Evolutionary conservation across 2,888 invertebrate genomes (phyloP), one percentile per base, ranked within the genome.

Genomic region (Toxonevra muliebris): DNA sequence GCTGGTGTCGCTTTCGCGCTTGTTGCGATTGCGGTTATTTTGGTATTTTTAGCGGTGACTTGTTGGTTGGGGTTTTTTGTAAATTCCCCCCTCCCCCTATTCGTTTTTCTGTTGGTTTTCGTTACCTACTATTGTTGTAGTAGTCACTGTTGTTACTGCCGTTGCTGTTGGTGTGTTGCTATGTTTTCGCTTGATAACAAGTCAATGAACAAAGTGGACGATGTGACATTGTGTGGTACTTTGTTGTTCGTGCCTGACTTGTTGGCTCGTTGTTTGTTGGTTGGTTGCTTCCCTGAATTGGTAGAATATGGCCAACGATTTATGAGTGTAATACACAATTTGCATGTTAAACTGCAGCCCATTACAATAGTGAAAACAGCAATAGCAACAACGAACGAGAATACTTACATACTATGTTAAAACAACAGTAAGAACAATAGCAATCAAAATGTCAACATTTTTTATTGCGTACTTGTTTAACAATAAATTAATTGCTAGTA

Each of bases 261-360:
- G 30, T 30, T 30, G 7, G 30, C 30, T 30, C 7, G 30, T 30
- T 30, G 30, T 30, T 30, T 30, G 30, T 30, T 30, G 3, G 30
- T 30, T 30, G 30, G 30, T 30, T 7, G 30, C 3, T 30, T 30
- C 30, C 3, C 30, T 30, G 30, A 7, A 2, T 30, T 30, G 30
- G 30, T 30, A 30, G 48, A 61, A 52, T 57, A 20, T 55, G 63
- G 13, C 30, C 17, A 30, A 64, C 65, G 64, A 69, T 71, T 69
- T 71, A 71, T 69, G 71, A 68, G 61, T 69, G 58, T 66, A 60
- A 61, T 57, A 62, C 61, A 62, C 60, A 63, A 69, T 71, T 71
- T 71, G 65, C 69, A 71, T 71, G 62, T 65, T 41, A 71, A 69
- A 43, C 50, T 45, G 60, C 12, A 65, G 30, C 41, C 52, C 59